Base-by-base conservation (phyloP, 1,140 invertebrate species). In the Zaprionus capensis region DNA sequence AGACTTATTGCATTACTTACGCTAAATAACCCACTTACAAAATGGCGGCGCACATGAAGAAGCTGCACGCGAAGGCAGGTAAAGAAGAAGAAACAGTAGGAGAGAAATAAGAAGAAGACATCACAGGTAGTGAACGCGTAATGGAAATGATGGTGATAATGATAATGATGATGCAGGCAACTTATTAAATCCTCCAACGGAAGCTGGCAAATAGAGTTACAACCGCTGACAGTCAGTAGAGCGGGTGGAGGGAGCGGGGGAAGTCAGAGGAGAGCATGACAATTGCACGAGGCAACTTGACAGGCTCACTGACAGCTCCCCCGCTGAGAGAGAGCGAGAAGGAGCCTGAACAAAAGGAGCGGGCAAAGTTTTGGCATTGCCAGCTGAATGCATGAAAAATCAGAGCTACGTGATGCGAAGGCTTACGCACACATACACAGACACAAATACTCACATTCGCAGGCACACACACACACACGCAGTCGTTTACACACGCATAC, bases 1-100 rank as follows among this genome's bases (percentile, higher is more conserved):
- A 90, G 78, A 90, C 85, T 88, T 88, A 88, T 90, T 88, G 81
- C 85, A 88, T 88, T 88, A 88, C 84, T 88, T 88, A 88, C 84
- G 78, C 78, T 84, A 88, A 88, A 88, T 90, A 88, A 88, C 84
- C 84, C 84, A 81, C 84, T 88, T 90, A 88, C 84, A 88, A 87
- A 88, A 76, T 74, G 84, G 63, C 75, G 84, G 56, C 75, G 73
- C 68, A 62, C 71, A 67, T 57, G 57, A 66, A 71, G 59, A 61
- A 66, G 12, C 63, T 28, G 20, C 63, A 59, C 55, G 53, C 49
- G 20, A 58, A 58, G 38, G n/a, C 63, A 59, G 55, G 53, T 41
- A 58, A 56, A 51, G 41, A 63, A 12, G 51, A 46, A 41, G 17
- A 2, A 51, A 12, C 12, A 22, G 28, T 17, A 44, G 58, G 1